A percentile compares a stretch with the other conserved stretches of the same genome.
These are phyloP conservation scores for Lamellibrachia columna DNA, from an alignment of 2,888 invertebrate genomes.

Conservation along the genomic window DNA sequence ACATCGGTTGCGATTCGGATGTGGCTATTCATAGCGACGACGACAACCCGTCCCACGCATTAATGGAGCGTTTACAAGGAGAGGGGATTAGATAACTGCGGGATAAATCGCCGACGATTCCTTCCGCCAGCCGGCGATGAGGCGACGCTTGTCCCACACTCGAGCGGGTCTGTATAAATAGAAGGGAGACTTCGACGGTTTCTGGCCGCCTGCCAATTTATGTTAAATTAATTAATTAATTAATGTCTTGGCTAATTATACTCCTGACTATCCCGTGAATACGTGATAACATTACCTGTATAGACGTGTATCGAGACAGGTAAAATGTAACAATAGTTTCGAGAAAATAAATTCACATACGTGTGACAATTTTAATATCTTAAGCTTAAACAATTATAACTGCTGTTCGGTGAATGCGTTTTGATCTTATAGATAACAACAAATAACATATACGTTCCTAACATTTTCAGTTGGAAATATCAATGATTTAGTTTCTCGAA, in stretches of 20 bases:
- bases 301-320: too few relatives aligned
- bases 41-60: slow-evolving; percentile 11
- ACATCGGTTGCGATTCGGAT: not conserved
- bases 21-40: slow-evolving; percentile 5
- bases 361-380: too few relatives aligned
- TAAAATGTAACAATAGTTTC: too few relatives aligned
- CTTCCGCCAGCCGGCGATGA: not conserved
- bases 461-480: too few relatives aligned
- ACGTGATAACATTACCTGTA: too few relatives aligned
- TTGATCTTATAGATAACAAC: too few relatives aligned
- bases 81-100: not conserved
- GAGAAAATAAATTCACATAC: too few relatives aligned
- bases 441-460: too few relatives aligned
- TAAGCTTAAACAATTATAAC: too few relatives aligned
- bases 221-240: not conserved
- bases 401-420: too few relatives aligned
- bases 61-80: slow-evolving; percentile 6
- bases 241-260: not conserved
- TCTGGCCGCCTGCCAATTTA: not conserved
- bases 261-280: too few relatives aligned
- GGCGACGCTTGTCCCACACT: not conserved
- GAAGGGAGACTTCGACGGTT: not conserved
- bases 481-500: too few relatives aligned
- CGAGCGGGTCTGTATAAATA: not conserved
- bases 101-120: not conserved